These are phyloP conservation scores for Choristoneura fumiferana DNA, from an alignment of 1,140 invertebrate genomes.

Conservation along the genomic window DNA sequence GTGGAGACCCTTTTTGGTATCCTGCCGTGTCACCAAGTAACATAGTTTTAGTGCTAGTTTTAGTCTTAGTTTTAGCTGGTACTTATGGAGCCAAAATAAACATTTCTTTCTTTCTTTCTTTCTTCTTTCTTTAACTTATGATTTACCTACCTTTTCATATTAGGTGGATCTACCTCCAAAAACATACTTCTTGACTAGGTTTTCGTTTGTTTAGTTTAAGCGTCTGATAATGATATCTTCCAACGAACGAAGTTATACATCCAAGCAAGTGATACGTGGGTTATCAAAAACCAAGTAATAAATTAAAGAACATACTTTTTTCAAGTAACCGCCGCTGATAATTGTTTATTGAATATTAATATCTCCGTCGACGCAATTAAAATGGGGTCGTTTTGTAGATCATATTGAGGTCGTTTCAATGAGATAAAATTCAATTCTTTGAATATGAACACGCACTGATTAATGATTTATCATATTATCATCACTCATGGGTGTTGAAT, in stretches of 20 bases:
- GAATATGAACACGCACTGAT: not conserved
- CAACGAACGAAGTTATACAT: not conserved
- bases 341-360: conserved; percentile 70
- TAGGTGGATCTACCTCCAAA: no score
- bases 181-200: no score
- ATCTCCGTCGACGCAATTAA: conserved; percentile 58
- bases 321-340: conserved; percentile 51
- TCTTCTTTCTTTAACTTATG: no score
- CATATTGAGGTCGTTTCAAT: conserved; percentile 10
- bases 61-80: no score
- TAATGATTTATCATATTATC: not conserved
- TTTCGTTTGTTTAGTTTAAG: no score
- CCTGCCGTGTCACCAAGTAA: no score
- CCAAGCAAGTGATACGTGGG: conserved; percentile 31
- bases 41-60: no score
- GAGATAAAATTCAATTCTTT: conserved; percentile 17
- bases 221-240: not conserved
- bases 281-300: conserved; percentile 49
- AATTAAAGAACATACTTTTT: conserved; percentile 52
- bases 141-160: no score
- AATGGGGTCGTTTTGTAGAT: conserved; percentile 24
- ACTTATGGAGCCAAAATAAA: no score
- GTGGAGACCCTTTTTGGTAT: no score
- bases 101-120: no score
- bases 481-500: no score